Evolutionary conservation across 64 coral and sea anemone species (phyloP).

Genomic region (Dendrophyllia cribrosa): DNA sequence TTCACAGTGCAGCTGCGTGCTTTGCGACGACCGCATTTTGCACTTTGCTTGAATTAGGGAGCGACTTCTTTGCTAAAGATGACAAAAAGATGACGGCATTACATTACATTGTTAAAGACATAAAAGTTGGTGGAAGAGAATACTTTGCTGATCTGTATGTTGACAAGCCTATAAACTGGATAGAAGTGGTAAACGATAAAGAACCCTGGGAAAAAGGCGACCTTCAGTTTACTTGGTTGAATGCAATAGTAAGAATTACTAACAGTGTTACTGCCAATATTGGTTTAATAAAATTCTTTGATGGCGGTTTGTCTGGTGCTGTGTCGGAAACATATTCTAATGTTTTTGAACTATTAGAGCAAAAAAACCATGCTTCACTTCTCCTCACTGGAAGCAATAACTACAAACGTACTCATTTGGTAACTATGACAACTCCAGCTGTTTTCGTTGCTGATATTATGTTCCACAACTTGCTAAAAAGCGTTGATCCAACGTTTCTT

Average conservation of each 20-base stretch:
- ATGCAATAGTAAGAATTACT: background rate
- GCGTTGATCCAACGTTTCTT: too few species aligned
- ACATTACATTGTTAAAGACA: slow-evolving; percentile 49
- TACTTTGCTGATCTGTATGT: slow-evolving; percentile 74
- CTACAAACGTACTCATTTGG: background rate
- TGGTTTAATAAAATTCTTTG: too few species aligned
- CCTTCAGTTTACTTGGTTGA: slow-evolving; percentile 8
- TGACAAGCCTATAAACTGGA: slow-evolving; percentile 39
- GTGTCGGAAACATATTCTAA: too few species aligned
- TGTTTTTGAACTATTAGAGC: too few species aligned
- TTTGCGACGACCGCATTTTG: slow-evolving; percentile 27
- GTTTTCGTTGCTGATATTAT: background rate
- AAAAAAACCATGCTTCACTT: too few species aligned
- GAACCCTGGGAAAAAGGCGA: background rate
- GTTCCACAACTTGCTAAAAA: background rate
- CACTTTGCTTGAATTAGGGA: slow-evolving; percentile 51
- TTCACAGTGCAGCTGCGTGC: slow-evolving; percentile 67
- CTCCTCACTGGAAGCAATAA: background rate
- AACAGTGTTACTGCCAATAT: background rate
- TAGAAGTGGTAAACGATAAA: background rate
- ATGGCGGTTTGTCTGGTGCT: too few species aligned
- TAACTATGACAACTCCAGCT: background rate
- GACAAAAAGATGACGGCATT: slow-evolving; percentile 39
- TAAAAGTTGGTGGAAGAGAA: background rate
- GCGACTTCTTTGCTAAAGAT: slow-evolving; percentile 17